These are phyloP conservation scores for Leptinotarsa lineolata DNA, from an alignment of 1,140 invertebrate genomes.

Conservation along the genomic window DNA sequence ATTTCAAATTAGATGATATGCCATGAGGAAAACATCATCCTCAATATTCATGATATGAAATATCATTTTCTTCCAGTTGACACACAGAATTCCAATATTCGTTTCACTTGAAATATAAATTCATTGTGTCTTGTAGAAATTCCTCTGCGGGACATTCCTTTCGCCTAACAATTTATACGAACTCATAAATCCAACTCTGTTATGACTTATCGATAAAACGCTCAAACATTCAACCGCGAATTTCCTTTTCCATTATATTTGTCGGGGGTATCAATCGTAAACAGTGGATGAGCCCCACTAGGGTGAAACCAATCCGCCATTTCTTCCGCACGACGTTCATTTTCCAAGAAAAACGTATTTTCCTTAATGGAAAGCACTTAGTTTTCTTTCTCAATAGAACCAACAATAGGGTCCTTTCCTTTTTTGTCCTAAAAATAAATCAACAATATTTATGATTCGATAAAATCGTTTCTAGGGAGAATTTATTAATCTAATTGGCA, in stretches of 20 bases:
- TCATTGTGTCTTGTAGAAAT: too few species aligned
- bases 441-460: slow-evolving; percentile 15
- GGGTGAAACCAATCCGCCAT: slow-evolving; percentile 19
- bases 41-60: too few species aligned
- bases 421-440: neutral
- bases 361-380: slow-evolving; percentile 19
- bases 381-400: slow-evolving; percentile 10
- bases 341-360: slow-evolving; percentile 19
- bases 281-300: slow-evolving; percentile 14
- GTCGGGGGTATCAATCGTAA: slow-evolving; percentile 13
- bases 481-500: slow-evolving; percentile 18
- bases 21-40: too few species aligned
- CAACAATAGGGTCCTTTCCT: slow-evolving; percentile 10
- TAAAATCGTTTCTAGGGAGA: neutral
- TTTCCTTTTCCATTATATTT: slow-evolving; percentile 15
- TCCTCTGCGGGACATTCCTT: too few species aligned
- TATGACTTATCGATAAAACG: slow-evolving; percentile 12
- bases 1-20: too few species aligned
- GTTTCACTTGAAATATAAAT: too few species aligned
- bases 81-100: too few species aligned
- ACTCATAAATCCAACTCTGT: neutral
- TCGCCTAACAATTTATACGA: neutral
- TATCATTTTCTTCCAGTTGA: too few species aligned
- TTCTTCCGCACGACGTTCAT: slow-evolving; percentile 22
- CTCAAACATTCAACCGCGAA: slow-evolving; percentile 4